Evolutionary conservation across 2,797 vertebrate genomes (phyloP), one percentile per base, ranked within the genome.

Genomic region (Dryobates pubescens): DNA sequence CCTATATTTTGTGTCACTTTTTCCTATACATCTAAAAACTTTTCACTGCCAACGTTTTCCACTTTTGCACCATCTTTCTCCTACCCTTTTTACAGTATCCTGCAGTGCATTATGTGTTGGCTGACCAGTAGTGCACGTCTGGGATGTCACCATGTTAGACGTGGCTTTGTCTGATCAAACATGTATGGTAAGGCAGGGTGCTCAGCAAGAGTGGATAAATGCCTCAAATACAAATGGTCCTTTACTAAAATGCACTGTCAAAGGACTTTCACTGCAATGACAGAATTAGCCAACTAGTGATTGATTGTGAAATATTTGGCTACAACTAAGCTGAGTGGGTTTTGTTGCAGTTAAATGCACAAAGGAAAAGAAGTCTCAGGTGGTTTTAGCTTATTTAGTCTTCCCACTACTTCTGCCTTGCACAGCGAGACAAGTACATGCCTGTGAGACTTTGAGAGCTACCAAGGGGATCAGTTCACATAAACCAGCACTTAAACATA

Each of bases 301-400:
- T 23, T 8, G 13, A 71, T 86, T 45, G 24, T 59, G 18, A 59
- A 90, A 49, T 13, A 1, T 4, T 91, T 86, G 18, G 22, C 68
- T 82, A 24, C 17, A 29, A 45, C 7, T 36, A 34, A 79, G 26
- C 29, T 32, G 6, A n/a, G 19, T 3, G 0, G 0, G 1, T 15
- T 63, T 41, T 63, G 8, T 73, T 47, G 23, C 15, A 36, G 22
- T 64, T 59, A 76, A 86, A 57, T 30, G 10, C n/a, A 29, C 16
- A 72, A 67, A n/a, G 7, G 26, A 57, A 47, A 51, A 54, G 14
- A 53, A 71, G 7, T 83, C 88, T 88, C 23, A 53, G 17, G 13
- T 20, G 13, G 1, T n/a, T 64, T 62, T 58, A 20, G 18, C 84
- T 91, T 91, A 19, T 83, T 86, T 54, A 69, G 47, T 72, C 26